Conservation (phyloP, 2,113 vertebrate species). For the Nasalis larvatus region DNA sequence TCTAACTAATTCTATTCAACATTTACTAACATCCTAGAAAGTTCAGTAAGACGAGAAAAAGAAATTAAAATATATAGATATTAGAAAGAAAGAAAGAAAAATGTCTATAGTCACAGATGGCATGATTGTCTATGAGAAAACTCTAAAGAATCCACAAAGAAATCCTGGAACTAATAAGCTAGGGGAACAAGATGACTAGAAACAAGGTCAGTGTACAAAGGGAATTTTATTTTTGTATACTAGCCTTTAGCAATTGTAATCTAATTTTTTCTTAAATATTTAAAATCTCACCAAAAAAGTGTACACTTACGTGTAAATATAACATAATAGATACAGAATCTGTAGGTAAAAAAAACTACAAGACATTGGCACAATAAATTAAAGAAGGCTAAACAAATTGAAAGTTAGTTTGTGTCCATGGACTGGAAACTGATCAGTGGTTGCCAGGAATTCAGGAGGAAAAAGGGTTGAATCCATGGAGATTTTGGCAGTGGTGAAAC, state of each 20-base stretch:
- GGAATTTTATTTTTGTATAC: background rate
- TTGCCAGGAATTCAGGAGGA: background rate
- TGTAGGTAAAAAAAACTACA: background rate
- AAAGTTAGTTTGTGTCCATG: background rate
- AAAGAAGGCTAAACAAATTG: background rate
- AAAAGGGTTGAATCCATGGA: background rate
- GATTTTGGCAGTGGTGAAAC: background rate
- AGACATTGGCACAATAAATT: background rate
- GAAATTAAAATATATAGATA: background rate
- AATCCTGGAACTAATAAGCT: background rate
- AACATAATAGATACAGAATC: background rate
- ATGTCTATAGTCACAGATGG: background rate
- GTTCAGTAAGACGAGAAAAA: constrained; percentile 35
- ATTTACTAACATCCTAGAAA: background rate
- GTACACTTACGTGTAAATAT: background rate
- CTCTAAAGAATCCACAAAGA: background rate
- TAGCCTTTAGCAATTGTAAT: background rate
- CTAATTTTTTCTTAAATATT: background rate
- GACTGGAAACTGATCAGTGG: background rate
- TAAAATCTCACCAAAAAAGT: background rate
- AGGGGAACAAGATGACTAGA: background rate
- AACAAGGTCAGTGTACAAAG: background rate
- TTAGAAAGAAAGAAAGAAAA: background rate
- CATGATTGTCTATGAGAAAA: background rate
- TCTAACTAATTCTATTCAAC: background rate